A percentile compares a stretch with the other conserved stretches of the same genome.
Conservation (phyloP, 2,888 invertebrate genomes). For the Margaritifera margaritifera region DNA sequence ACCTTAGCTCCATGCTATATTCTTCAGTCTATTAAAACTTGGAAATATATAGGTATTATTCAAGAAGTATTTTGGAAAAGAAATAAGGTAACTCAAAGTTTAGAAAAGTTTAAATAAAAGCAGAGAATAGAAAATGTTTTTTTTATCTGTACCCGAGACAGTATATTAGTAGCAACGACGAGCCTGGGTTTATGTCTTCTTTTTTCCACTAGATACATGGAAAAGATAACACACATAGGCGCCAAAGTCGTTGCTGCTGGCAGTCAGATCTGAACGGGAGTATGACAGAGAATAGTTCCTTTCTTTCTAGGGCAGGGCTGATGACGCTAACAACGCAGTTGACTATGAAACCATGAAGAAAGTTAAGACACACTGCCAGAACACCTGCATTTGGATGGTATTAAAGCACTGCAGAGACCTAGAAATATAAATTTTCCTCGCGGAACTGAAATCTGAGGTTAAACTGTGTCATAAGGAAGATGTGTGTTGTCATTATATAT, state of each 20-base stretch:
- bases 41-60: no score
- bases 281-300: slow-evolving; percentile 41
- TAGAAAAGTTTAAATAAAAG: no score
- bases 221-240: slow-evolving; percentile 36
- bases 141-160: slow-evolving; percentile 34
- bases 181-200: slow-evolving; percentile 46
- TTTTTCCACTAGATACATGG: slow-evolving; percentile 44
- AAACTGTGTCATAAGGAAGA: no score
- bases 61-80: no score
- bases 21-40: no score
- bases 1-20: no score
- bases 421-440: background rate
- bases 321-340: slow-evolving; percentile 53
- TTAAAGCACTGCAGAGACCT: slow-evolving; percentile 46
- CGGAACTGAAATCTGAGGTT: no score
- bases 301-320: slow-evolving; percentile 49
- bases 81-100: no score
- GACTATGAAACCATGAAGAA: slow-evolving; percentile 52
- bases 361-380: slow-evolving; percentile 46
- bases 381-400: slow-evolving; percentile 40
- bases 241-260: slow-evolving; percentile 50
- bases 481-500: no score
- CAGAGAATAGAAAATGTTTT: no score
- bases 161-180: slow-evolving; percentile 44
- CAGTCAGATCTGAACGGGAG: slow-evolving; percentile 44